A percentile compares a stretch with the other conserved stretches of the same genome.
phyloP scores from a whole-genome alignment of 1,140 invertebrate genomes.

The Trichonephila inaurata region DNA sequence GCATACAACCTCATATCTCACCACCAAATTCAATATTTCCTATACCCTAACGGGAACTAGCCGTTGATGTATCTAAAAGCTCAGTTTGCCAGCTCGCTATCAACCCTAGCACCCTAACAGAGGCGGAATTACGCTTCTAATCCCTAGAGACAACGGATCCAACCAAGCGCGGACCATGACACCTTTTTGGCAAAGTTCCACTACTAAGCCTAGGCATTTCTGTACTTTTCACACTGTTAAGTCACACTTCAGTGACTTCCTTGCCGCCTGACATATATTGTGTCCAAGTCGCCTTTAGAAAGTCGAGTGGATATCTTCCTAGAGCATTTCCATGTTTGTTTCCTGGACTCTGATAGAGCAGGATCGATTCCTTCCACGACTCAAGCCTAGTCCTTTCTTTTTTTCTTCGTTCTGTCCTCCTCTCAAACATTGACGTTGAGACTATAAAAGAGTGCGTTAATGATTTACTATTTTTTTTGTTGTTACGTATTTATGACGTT shows the following conservation, averaged over 20 bases:
- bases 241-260: conserved; percentile 43
- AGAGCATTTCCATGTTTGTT: conserved; percentile 46
- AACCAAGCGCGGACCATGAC: conserved; percentile 39
- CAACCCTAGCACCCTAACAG: not conserved
- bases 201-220: conserved; percentile 35
- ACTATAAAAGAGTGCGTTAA: conserved; percentile 33
- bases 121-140: conserved; percentile 26
- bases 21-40: not conserved
- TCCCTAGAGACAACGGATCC: conserved; percentile 38
- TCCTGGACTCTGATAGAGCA: conserved; percentile 19
- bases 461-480: conserved; percentile 32
- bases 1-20: not conserved
- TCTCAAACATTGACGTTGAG: not conserved
- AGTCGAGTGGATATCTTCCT: not conserved
- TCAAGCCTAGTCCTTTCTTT: not conserved
- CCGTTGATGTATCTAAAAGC: not conserved
- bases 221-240: conserved; percentile 50
- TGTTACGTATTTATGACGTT: conserved; percentile 13
- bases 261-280: conserved; percentile 45
- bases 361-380: not conserved
- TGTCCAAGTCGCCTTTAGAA: conserved; percentile 36
- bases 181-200: conserved; percentile 62
- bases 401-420: not conserved
- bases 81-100: conserved; percentile 10
- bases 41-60: not conserved